Conservation (phyloP, 2,888 invertebrate species). For the Tachina grossa region DNA sequence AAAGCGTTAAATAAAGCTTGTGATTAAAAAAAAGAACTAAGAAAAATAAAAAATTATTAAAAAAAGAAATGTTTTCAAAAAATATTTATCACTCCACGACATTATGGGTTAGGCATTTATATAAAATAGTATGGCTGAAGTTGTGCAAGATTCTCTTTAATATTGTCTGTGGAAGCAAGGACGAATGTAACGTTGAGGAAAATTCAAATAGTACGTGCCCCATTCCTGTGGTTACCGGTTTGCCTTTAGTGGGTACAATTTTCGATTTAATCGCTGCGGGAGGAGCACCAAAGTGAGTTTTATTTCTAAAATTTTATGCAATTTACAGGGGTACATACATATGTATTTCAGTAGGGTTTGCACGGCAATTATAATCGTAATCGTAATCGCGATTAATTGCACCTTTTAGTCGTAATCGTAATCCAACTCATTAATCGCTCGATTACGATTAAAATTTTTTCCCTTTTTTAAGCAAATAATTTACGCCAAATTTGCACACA, state of each 20-base stretch:
- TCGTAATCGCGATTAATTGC: too few relatives aligned
- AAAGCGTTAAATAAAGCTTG: conserved; percentile 32
- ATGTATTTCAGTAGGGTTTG: too few relatives aligned
- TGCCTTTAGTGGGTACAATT: conserved; percentile 85
- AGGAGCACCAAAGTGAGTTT: conserved; percentile 84
- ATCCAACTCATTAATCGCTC: too few relatives aligned
- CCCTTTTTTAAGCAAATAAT: too few relatives aligned
- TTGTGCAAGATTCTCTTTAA: conserved; percentile 7
- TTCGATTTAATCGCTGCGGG: conserved; percentile 85
- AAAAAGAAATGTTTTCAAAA: conserved; percentile 34
- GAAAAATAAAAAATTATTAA: not conserved
- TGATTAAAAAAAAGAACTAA: not conserved
- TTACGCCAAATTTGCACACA: too few relatives aligned
- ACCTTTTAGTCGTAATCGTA: too few relatives aligned
- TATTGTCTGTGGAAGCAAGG: not conserved
- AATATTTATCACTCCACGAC: conserved; percentile 17
- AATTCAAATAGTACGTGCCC: not conserved
- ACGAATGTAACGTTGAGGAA: not conserved
- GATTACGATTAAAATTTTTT: too few relatives aligned
- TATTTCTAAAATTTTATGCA: not conserved
- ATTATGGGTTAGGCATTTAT: conserved; percentile 42
- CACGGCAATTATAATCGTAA: too few relatives aligned
- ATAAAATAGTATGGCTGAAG: conserved; percentile 53
- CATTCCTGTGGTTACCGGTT: conserved; percentile 84
- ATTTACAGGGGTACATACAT: not conserved